Evolutionary conservation across 2,888 invertebrate species (phyloP), one percentile per base, ranked within the genome.

Genomic region (Hypolimnas misippus): DNA sequence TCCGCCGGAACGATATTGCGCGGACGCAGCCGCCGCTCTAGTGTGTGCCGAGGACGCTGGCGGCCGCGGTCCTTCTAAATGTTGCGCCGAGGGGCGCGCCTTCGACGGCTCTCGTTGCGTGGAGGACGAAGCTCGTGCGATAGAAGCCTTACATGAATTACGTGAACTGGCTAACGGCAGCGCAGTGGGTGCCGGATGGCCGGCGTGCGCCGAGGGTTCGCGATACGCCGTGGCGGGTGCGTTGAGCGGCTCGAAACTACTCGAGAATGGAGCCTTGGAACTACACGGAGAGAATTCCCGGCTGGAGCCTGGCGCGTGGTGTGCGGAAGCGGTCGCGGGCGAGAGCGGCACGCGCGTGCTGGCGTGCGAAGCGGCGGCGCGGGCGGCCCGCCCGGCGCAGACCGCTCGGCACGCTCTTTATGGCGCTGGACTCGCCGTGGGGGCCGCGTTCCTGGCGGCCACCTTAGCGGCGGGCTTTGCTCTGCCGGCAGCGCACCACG

Each of bases 401-500:
- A 63, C 62, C 53, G 70, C 62, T 73, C 84, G 96, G 56, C 95
- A 96, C 85, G 94, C 94, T 56, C 86, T 97, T 70, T 96, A 96
- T 81, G 96, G 96, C 64, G 94, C 95, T 62, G 96, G 96, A 65
- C 92, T 97, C 79, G 94, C 96, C 62, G 93, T 97, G 74, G 96
- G 97, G 74, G 96, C 95, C 2, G 93, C 96, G 67, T 97, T 97
- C 91, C 91, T 97, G 82, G 95, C 95, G 42, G 96, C 96, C 16
- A 97, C 97, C 57, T 87, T 97, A 76, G 95, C 94, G 50, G 95
- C 96, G 10, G 96, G 96, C 16, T 96, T 95, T 76, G 92, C 97
- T 73, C 93, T 97, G 82, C 96, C 97, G 57, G 95, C 96, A 70
- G 96, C 96, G 74, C 96, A 96, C 89, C 97, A 97, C 90, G 96